These are phyloP conservation scores for Heliconius charithonia DNA, from an alignment of 2,888 invertebrate species.

Conservation along the genomic window DNA sequence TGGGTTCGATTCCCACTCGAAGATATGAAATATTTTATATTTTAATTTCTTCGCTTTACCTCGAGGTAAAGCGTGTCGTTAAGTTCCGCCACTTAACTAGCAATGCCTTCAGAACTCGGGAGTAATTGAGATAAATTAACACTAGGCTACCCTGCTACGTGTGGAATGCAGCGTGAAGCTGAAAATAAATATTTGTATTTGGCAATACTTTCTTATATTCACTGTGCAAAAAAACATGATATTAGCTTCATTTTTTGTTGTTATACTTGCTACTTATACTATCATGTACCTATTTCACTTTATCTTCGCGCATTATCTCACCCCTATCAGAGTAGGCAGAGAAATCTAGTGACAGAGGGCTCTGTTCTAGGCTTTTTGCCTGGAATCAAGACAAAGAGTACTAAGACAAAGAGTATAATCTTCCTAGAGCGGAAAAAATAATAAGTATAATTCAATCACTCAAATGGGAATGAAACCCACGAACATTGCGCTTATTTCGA, in stretches of 20 bases:
- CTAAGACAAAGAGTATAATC: not conserved
- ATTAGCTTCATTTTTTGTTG: no score
- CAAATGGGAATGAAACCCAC: not conserved
- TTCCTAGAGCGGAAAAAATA: not conserved
- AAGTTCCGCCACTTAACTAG: no score
- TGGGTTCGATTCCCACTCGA: no score
- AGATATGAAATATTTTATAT: no score
- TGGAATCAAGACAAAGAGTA: not conserved
- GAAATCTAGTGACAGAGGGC: not conserved
- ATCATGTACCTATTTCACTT: not conserved
- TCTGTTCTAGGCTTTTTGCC: not conserved
- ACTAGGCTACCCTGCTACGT: no score
- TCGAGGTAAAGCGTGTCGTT: no score
- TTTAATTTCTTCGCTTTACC: no score
- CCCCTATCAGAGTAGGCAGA: not conserved
- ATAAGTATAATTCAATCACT: not conserved
- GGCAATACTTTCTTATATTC: not conserved
- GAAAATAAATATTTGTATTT: no score
- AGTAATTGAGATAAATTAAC: no score
- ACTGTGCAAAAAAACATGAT: not conserved
- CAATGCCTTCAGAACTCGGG: no score
- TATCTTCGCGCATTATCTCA: not conserved
- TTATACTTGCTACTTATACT: not conserved
- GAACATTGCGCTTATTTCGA: no score
- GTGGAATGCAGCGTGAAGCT: no score